These are phyloP conservation scores for Chelmon rostratus DNA, from an alignment of 2,797 vertebrate genomes.

Conservation along the genomic window DNA sequence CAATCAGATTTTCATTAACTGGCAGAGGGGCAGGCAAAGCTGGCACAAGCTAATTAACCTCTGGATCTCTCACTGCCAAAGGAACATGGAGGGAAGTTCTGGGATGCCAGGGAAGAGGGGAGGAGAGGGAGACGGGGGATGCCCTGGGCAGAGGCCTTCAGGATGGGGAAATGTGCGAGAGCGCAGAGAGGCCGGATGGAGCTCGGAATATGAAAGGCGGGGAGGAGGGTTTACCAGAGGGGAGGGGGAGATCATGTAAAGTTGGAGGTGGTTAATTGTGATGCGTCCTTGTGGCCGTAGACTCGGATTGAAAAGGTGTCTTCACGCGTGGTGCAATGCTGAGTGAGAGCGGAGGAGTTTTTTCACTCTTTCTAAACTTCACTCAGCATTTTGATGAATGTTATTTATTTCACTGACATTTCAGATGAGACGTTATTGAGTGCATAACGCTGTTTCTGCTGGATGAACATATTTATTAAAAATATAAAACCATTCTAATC, in stretches of 20 bases:
- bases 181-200: constrained; percentile 50
- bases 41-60: constrained; percentile 89
- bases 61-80: constrained; percentile 81
- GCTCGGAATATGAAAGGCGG: constrained; percentile 44
- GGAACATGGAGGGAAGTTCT: constrained; percentile 74
- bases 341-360: neutral
- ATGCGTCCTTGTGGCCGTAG: constrained; percentile 40
- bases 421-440: no score
- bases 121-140: constrained; percentile 67
- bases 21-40: constrained; percentile 86
- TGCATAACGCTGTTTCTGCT: no score
- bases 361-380: neutral
- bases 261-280: constrained; percentile 41
- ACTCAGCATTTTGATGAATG: no score
- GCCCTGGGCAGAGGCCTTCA: constrained; percentile 77
- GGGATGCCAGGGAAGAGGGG: constrained; percentile 74
- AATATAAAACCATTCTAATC: no score
- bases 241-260: constrained; percentile 24
- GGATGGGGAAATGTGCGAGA: constrained; percentile 69
- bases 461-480: no score
- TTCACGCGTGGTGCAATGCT: neutral
- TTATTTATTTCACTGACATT: no score
- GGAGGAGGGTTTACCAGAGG: constrained; percentile 24
- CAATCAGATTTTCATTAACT: constrained; percentile 91
- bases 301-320: constrained; percentile 13